phyloP scores from a whole-genome alignment of 2,797 vertebrate species.

The Jordanella pulchra region DNA sequence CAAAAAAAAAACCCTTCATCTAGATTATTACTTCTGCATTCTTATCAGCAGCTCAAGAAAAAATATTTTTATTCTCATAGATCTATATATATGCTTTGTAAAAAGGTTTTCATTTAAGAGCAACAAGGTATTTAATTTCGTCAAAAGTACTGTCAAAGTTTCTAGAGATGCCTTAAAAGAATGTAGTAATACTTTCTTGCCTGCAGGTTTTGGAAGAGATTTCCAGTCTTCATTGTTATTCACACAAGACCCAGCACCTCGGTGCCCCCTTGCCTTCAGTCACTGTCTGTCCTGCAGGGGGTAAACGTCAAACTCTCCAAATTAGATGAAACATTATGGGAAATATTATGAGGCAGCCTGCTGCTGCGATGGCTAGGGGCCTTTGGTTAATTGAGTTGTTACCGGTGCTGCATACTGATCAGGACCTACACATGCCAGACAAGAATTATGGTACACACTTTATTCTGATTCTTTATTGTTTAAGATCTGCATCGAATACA shows the following conservation, averaged over 20 bases:
- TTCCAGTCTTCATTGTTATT: slow-evolving; percentile 40
- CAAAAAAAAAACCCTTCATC: slow-evolving; percentile 52
- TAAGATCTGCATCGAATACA: slow-evolving; percentile 1
- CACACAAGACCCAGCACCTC: slow-evolving; percentile 48
- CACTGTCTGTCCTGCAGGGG: slow-evolving; percentile 77
- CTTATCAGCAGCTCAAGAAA: slow-evolving; percentile 49
- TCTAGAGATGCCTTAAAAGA: slow-evolving; percentile 28
- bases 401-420: slow-evolving; percentile 69
- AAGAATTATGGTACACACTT: slow-evolving; percentile 49
- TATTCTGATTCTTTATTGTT: slow-evolving; percentile 54
- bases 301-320: slow-evolving; percentile 79
- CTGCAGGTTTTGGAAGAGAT: slow-evolving; percentile 42
- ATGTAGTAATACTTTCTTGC: slow-evolving; percentile 39
- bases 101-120: too few relatives aligned
- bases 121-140: slow-evolving; percentile 34
- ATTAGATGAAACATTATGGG: slow-evolving; percentile 85
- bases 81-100: too few relatives aligned
- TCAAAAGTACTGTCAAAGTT: slow-evolving; percentile 38
- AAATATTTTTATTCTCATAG: slow-evolving; percentile 22
- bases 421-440: slow-evolving; percentile 46
- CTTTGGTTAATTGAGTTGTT: slow-evolving; percentile 77
- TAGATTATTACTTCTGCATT: slow-evolving; percentile 49
- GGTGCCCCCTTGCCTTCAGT: slow-evolving; percentile 71
- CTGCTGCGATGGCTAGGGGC: slow-evolving; percentile 73
- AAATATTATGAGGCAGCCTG: slow-evolving; percentile 80